Conservation (phyloP, 2,113 vertebrate genomes). For the Oncorhynchus mykiss region DNA sequence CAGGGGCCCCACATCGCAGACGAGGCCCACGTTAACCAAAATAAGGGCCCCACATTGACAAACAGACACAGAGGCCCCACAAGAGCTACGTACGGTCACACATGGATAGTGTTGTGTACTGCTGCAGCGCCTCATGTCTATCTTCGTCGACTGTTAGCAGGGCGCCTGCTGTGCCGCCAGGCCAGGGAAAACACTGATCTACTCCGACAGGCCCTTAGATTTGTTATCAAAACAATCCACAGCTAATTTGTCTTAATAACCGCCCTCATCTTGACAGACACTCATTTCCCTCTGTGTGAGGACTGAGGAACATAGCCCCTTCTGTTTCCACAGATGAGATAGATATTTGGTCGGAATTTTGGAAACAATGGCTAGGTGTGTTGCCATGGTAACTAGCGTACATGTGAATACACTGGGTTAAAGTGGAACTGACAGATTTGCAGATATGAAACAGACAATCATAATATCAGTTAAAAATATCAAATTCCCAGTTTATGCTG, state of each 20-base stretch:
- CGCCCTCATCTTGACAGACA: neutral
- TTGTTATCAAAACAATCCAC: constrained; percentile 29
- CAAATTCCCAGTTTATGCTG: too few species aligned
- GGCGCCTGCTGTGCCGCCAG: neutral
- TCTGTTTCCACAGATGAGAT: neutral
- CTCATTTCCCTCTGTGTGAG: neutral
- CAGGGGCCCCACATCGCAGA: neutral
- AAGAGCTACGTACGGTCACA: neutral
- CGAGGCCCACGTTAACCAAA: neutral
- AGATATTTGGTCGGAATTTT: neutral
- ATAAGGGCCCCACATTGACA: neutral
- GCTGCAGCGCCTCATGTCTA: neutral
- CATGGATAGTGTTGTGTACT: neutral
- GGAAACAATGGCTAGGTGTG: too few species aligned
- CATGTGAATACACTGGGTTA: neutral
- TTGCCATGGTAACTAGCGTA: neutral
- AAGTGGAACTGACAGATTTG: too few species aligned
- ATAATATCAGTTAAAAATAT: too few species aligned
- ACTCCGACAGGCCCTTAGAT: constrained; percentile 23
- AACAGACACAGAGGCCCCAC: neutral
- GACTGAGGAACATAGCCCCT: neutral
- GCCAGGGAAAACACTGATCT: constrained; percentile 14
- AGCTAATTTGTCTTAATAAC: constrained; percentile 29
- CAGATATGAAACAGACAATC: too few species aligned
- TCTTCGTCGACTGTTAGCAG: neutral